Base-by-base conservation (phyloP, 2,888 invertebrate species). In the Tillus elongatus region DNA sequence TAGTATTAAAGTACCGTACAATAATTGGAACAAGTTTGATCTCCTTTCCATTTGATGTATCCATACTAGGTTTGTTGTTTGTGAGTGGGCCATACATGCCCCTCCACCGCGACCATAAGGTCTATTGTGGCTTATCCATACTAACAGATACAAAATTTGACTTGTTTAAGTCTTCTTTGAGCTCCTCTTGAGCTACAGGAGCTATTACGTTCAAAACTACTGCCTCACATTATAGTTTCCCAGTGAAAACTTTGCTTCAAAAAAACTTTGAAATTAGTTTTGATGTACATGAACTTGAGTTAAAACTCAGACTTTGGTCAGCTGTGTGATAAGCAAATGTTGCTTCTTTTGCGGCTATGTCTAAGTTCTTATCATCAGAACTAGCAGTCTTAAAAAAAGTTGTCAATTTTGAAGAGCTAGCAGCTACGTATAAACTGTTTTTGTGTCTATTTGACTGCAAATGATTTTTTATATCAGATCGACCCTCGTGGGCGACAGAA, bases 191-290 rank as follows among this genome's bases (percentile, higher is more conserved):
- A 15, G 35, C 9, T n/a, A 36, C 16, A 12, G 42, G 40, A 8
- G 31, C 34, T 9, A 42, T 29, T 3, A 40, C 40, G 15, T 40
- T 42, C 31, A 40, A 29, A 28, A 40, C 14, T 14, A 42, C 31
- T 2, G 39, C 42, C 31, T 42, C 37, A 15, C 36, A 33, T 35
- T 42, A 40, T 10, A 35, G 36, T 34, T 26, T 30, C 15, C 14
- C 42, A 9, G 19, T 6, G 24, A 13, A 13, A 30, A 40, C 39
- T 37, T 34, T 37, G 6, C n/a, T 10, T 19, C 27, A 30, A 15
- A 35, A 41, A 13, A 41, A 35, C 6, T 35, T 10, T 32, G 8
- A 13, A 8, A 32, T 11, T 10, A 32, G 15, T 13, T 32, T 32
- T 13, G 32, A 32, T 6, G 4, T 32, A 10, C 32, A 32, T 8